Evolutionary conservation across 64 coral and sea anemone species (phyloP).

Genomic region (Porites lutea): DNA sequence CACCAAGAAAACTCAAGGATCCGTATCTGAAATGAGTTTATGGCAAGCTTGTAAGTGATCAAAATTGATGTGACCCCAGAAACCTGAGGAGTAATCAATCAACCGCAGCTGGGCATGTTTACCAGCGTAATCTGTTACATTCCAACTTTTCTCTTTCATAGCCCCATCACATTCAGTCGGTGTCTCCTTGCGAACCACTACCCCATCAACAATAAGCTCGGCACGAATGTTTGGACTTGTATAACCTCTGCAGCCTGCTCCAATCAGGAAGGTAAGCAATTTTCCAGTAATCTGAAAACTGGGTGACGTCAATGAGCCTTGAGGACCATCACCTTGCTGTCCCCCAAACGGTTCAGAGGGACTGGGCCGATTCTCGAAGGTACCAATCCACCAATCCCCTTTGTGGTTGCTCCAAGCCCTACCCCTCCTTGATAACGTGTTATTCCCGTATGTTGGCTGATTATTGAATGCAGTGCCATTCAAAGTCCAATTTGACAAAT

Average conservation of each 20-base stretch:
- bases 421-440: neutral
- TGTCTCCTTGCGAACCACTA: neutral
- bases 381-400: constrained; percentile 31
- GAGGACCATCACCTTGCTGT: neutral
- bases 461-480: constrained; percentile 38
- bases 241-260: constrained; percentile 11
- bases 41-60: no score
- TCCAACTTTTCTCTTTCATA: neutral
- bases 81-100: no score
- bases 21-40: no score
- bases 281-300: constrained; percentile 1
- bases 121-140: neutral
- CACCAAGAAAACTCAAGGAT: no score
- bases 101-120: no score
- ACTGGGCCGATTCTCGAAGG: constrained; percentile 20
- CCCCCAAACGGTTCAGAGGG: neutral
- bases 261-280: constrained; percentile 8
- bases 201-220: constrained; percentile 28
- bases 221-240: neutral
- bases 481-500: neutral
- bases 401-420: neutral
- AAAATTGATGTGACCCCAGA: no score
- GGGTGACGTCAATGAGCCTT: constrained; percentile 6
- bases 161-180: neutral
- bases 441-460: constrained; percentile 39